These are phyloP conservation scores for Channa striata DNA, from an alignment of 2,797 vertebrate genomes.

Conservation along the genomic window DNA sequence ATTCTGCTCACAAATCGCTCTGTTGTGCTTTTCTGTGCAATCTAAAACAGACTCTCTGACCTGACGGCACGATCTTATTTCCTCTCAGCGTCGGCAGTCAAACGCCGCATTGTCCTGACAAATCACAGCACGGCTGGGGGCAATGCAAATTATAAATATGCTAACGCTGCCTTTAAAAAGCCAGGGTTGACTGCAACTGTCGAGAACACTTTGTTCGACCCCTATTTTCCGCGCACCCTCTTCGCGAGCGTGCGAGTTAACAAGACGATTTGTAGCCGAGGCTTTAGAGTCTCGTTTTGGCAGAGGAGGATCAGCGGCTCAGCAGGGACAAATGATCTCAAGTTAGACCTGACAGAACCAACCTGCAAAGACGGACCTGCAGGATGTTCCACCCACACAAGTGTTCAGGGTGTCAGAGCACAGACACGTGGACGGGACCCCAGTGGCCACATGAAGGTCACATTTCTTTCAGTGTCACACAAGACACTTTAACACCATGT, in stretches of 20 bases:
- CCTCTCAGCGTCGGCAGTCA: background rate
- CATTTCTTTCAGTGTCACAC: too few species aligned
- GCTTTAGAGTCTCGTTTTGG: background rate
- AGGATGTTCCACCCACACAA: background rate
- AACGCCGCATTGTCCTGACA: background rate
- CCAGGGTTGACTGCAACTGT: background rate
- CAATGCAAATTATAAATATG: background rate
- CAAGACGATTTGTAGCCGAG: background rate
- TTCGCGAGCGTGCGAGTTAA: background rate
- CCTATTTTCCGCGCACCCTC: background rate
- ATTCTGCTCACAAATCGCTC: background rate
- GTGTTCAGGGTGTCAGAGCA: background rate
- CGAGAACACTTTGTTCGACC: background rate
- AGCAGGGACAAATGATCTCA: background rate
- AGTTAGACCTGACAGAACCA: conserved; percentile 1
- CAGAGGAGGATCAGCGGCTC: conserved; percentile 1
- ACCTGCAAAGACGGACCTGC: background rate
- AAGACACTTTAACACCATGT: too few species aligned
- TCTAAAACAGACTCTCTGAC: background rate
- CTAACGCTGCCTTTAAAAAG: background rate
- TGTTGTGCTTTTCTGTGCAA: background rate
- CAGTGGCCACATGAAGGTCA: too few species aligned
- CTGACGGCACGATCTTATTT: background rate
- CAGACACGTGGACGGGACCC: background rate
- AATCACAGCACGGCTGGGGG: background rate